These are phyloP conservation scores for Acipenser transmontanus DNA, from an alignment of 2,797 vertebrate species.

Conservation along the genomic window DNA sequence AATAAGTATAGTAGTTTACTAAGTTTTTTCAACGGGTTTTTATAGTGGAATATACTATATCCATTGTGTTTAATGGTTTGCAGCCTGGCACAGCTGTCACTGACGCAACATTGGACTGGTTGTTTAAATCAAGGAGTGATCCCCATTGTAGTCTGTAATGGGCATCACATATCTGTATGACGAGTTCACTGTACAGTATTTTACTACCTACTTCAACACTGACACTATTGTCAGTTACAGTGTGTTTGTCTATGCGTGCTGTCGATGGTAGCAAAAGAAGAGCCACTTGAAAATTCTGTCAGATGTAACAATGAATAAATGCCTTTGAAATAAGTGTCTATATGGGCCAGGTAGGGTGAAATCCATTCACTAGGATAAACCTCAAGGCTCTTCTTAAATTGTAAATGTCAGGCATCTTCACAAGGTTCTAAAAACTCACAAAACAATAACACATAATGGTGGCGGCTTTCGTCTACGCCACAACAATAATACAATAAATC, in stretches of 20 bases:
- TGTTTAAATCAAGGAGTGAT: not conserved
- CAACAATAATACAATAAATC: too few relatives aligned
- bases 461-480: too few relatives aligned
- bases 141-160: not conserved
- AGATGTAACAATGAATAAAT: not conserved
- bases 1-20: too few relatives aligned
- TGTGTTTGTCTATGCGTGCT: not conserved
- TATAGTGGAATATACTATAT: too few relatives aligned
- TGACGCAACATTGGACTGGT: not conserved
- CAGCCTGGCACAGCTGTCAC: conserved; percentile 16
- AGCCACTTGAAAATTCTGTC: not conserved
- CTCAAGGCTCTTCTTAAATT: too few relatives aligned
- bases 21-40: too few relatives aligned
- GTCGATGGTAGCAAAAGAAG: not conserved
- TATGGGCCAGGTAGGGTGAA: too few relatives aligned
- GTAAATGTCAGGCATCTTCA: too few relatives aligned
- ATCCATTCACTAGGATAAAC: too few relatives aligned
- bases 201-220: conserved; percentile 6
- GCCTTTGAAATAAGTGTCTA: too few relatives aligned
- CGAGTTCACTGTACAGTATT: not conserved
- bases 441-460: too few relatives aligned
- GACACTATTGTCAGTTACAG: conserved; percentile 10
- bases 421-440: too few relatives aligned
- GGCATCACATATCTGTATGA: not conserved
- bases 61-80: not conserved